phyloP scores from a whole-genome alignment of 2,888 invertebrate species.

The Bombylius major region DNA sequence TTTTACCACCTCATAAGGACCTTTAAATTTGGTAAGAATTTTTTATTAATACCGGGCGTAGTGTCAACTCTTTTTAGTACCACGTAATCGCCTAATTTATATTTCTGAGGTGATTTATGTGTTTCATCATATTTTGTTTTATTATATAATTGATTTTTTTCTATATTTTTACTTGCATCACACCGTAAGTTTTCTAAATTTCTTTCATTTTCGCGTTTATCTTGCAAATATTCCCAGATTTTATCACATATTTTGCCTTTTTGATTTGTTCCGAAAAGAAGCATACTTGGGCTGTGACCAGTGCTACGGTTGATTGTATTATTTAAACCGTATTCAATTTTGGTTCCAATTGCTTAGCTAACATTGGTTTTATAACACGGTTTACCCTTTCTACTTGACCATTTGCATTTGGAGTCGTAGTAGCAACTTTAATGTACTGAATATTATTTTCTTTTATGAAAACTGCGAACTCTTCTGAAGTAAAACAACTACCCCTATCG shows the following conservation, averaged over 20 bases:
- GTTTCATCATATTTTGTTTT: background rate
- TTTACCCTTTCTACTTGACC: background rate
- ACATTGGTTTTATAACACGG: background rate
- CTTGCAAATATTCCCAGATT: background rate
- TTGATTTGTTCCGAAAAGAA: background rate
- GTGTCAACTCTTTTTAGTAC: too few species aligned
- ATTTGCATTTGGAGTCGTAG: background rate
- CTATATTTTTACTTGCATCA: too few species aligned
- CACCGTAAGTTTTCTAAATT: too few species aligned
- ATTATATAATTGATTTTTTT: too few species aligned
- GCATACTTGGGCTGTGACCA: background rate
- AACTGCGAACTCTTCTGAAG: background rate
- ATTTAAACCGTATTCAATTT: background rate
- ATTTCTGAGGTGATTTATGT: background rate
- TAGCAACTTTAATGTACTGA: background rate
- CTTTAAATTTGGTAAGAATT: background rate
- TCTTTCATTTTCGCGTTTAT: background rate
- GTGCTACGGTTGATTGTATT: background rate
- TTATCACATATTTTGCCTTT: background rate
- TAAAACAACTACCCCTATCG: background rate
- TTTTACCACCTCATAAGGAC: background rate
- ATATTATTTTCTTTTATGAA: background rate
- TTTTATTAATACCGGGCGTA: background rate
- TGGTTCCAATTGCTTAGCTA: background rate
- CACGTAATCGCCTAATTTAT: background rate